Conservation (phyloP, 2,797 vertebrate genomes). For the Acanthornis magna region DNA sequence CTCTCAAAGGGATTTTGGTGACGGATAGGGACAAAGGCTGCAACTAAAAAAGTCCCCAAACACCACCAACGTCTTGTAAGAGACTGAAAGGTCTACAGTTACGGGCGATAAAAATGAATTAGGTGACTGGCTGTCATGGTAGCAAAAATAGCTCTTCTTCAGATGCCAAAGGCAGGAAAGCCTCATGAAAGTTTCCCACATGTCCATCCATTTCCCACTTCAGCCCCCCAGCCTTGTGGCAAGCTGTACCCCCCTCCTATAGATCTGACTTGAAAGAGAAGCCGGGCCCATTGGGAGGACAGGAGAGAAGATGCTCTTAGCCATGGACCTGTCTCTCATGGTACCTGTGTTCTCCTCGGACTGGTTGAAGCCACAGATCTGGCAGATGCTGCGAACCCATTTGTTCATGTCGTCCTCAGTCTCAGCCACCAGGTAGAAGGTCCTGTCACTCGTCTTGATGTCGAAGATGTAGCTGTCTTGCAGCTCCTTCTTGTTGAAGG, state of each 20-base stretch:
- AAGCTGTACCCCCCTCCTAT: not conserved
- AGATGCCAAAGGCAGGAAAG: not conserved
- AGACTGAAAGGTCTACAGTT: not conserved
- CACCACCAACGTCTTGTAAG: not conserved
- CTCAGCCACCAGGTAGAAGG: constrained; percentile 97
- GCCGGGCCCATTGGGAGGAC: rapidly evolving
- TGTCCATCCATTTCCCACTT: not conserved
- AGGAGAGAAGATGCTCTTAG: not conserved
- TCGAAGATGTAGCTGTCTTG: constrained; percentile 98
- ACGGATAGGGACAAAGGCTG: not conserved
- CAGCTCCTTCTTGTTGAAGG: constrained; percentile 98
- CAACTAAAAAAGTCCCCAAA: not conserved
- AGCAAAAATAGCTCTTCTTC: not conserved
- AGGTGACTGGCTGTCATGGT: not conserved
- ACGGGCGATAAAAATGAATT: rapidly evolving
- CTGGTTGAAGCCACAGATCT: constrained; percentile 98
- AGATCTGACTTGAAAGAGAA: not conserved
- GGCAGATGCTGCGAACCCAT: constrained; percentile 98
- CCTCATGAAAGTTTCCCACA: not conserved
- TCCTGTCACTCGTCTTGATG: constrained; percentile 97
- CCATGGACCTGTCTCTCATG: rapidly evolving
- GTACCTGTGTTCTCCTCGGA: constrained; percentile 91
- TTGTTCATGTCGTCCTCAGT: constrained; percentile 98
- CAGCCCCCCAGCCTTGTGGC: not conserved
- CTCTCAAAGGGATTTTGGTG: not conserved